Evolutionary conservation across 1,140 invertebrate species (phyloP).

Genomic region (Lepidurus couesii): DNA sequence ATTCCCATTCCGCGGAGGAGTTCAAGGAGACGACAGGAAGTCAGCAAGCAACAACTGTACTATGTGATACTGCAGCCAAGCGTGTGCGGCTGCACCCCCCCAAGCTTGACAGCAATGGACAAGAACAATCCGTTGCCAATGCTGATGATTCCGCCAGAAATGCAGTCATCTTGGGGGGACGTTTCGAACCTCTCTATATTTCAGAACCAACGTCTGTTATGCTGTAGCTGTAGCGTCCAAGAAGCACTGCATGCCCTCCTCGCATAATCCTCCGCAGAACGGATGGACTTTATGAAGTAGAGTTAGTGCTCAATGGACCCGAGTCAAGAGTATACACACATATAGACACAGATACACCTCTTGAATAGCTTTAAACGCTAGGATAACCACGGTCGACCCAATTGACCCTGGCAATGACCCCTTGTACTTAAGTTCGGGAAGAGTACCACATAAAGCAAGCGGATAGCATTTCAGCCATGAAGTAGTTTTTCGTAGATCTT

Average conservation of each 20-base stretch:
- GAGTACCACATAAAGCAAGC: not conserved
- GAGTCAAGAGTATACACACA: no score
- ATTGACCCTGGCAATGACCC: not conserved
- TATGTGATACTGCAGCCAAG: not conserved
- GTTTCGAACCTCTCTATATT: not conserved
- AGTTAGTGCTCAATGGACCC: no score
- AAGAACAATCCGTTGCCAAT: not conserved
- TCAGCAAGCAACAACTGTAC: not conserved
- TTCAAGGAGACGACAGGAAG: not conserved
- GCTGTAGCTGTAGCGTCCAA: no score
- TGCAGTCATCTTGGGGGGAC: not conserved
- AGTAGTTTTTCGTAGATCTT: not conserved
- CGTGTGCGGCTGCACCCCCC: not conserved
- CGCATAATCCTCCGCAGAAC: no score
- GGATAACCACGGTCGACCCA: not conserved
- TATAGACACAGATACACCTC: not conserved
- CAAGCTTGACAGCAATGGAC: not conserved
- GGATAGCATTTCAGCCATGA: conserved; percentile 2
- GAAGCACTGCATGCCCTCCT: no score
- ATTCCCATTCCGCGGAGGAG: no score
- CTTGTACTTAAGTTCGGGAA: not conserved
- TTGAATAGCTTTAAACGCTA: not conserved
- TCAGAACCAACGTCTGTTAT: not conserved
- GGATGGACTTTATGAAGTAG: no score
- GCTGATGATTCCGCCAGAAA: not conserved